Evolutionary conservation across 2,888 invertebrate species (phyloP).

Genomic region (Ormyrus rosae): DNA sequence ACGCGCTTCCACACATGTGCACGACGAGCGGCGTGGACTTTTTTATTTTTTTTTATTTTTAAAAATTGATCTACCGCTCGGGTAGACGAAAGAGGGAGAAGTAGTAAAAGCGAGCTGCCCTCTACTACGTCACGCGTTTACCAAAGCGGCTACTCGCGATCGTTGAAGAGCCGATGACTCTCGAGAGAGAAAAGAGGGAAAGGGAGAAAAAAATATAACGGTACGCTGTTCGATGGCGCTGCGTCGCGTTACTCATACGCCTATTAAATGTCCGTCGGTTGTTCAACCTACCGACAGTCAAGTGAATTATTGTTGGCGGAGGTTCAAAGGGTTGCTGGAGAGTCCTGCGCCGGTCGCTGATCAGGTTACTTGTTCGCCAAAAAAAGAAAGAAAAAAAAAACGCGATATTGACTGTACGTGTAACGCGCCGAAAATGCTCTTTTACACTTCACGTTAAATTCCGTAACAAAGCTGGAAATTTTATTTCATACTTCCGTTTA

Average conservation of each 20-base stretch:
- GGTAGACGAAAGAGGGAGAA: background rate
- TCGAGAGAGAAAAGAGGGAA: constrained; percentile 14
- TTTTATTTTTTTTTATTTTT: constrained; percentile 36
- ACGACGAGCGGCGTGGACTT: too few species aligned
- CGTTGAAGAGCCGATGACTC: background rate
- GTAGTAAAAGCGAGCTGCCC: background rate
- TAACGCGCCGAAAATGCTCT: too few species aligned
- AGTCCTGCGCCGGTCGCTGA: too few species aligned
- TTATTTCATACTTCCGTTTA: too few species aligned
- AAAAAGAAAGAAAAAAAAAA: too few species aligned
- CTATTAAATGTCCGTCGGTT: background rate
- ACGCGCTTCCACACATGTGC: background rate
- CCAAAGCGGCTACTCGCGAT: constrained; percentile 9
- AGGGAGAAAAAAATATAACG: background rate
- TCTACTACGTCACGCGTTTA: constrained; percentile 32
- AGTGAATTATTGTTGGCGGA: too few species aligned
- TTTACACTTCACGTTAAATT: too few species aligned
- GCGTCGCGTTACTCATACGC: background rate
- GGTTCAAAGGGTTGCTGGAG: too few species aligned
- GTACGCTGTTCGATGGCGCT: background rate
- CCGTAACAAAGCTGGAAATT: too few species aligned
- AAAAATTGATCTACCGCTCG: constrained; percentile 36
- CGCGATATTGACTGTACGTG: too few species aligned
- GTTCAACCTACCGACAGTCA: too few species aligned
- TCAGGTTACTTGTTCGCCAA: too few species aligned